These are phyloP conservation scores for Drosophila quadrilineata DNA, from an alignment of 1,140 invertebrate species.

Conservation along the genomic window DNA sequence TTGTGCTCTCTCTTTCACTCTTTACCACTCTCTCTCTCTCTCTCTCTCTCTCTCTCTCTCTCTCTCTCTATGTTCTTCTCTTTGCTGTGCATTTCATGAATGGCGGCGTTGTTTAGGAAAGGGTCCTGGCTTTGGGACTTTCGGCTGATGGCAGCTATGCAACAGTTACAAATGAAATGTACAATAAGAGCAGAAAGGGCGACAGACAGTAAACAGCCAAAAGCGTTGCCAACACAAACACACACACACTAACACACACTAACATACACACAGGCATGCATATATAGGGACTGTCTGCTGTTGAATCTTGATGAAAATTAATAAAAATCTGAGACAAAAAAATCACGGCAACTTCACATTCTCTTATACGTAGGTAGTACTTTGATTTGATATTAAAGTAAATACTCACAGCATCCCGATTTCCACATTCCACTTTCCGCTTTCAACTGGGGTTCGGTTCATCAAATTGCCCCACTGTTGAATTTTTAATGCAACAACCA, in stretches of 20 bases:
- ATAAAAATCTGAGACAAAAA: constrained; percentile 48
- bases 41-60: neutral
- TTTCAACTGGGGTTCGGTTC: constrained; percentile 7
- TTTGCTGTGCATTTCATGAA: constrained; percentile 12
- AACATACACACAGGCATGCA: neutral
- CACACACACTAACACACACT: neutral
- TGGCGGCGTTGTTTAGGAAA: neutral
- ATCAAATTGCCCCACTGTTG: constrained; percentile 53
- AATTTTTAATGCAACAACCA: constrained; percentile 67
- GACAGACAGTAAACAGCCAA: constrained; percentile 25
- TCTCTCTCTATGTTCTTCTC: neutral
- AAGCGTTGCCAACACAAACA: too few relatives aligned
- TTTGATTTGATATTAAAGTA: constrained; percentile 74
- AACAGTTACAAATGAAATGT: constrained; percentile 33
- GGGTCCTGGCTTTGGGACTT: neutral
- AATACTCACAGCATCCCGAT: constrained; percentile 46
- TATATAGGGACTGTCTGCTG: neutral
- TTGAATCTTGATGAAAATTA: constrained; percentile 47
- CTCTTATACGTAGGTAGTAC: too few relatives aligned
- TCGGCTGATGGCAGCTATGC: constrained; percentile 49
- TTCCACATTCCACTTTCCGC: too few relatives aligned
- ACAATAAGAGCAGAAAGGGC: constrained; percentile 1
- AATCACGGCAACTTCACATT: too few relatives aligned
- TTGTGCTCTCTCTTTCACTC: neutral
- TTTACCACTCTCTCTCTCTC: too few relatives aligned